phyloP scores from a whole-genome alignment of 2,797 vertebrate genomes.

The Leptoclinus maculatus region DNA sequence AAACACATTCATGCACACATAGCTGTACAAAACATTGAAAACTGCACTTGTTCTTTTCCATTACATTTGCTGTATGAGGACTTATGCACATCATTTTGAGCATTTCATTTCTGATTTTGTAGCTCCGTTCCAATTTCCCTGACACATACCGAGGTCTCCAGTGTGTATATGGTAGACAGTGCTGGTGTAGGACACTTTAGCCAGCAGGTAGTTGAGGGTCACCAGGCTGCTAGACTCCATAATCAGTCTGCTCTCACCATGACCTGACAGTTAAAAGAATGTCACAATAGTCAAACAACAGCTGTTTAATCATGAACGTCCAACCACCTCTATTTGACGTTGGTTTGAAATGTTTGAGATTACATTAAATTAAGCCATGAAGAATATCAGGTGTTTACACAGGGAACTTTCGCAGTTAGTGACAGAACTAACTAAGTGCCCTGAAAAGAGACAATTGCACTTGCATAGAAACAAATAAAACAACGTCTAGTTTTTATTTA shows the following conservation, averaged over 20 bases:
- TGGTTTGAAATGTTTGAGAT: background rate
- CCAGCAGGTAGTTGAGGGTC: slow-evolving; percentile 76
- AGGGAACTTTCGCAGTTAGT: no score
- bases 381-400: background rate
- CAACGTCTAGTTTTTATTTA: no score
- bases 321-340: background rate
- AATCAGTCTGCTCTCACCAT: slow-evolving; percentile 65
- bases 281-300: background rate
- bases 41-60: background rate
- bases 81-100: background rate
- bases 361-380: background rate
- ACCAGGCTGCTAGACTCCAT: slow-evolving; percentile 63
- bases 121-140: background rate
- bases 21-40: background rate
- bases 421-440: no score
- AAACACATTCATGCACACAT: background rate
- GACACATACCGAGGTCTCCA: slow-evolving; percentile 75
- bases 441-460: no score
- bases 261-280: slow-evolving; percentile 49
- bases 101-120: background rate
- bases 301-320: background rate
- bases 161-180: slow-evolving; percentile 69
- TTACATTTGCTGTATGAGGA: background rate
- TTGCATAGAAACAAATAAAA: no score
- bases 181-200: slow-evolving; percentile 80